Conservation (phyloP, 2,113 vertebrate species). For the Dolichotis patagonum region DNA sequence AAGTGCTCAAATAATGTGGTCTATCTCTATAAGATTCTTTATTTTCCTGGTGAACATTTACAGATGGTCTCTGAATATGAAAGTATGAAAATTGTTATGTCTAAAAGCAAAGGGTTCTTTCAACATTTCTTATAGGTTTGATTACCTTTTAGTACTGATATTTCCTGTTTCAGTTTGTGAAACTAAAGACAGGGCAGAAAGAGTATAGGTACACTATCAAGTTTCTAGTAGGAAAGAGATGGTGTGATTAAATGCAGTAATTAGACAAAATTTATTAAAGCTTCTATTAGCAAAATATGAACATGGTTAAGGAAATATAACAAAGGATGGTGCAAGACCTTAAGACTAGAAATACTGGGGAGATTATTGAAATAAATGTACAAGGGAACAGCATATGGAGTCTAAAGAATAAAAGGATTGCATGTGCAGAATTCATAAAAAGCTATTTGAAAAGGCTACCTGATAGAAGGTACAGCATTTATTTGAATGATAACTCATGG, state of each 20-base stretch:
- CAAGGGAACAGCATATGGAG: not conserved
- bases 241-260: not conserved
- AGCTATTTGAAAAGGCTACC: not conserved
- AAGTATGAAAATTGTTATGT: not conserved
- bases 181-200: not conserved
- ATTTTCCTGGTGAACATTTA: not conserved
- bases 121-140: not conserved
- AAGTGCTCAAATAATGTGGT: constrained; percentile 19
- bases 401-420: not conserved
- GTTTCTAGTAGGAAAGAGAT: not conserved
- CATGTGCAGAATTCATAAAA: not conserved
- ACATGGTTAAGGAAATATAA: not conserved
- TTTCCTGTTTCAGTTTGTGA: not conserved
- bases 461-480: not conserved
- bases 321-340: not conserved
- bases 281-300: not conserved
- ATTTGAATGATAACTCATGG: not conserved
- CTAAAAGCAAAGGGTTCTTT: not conserved
- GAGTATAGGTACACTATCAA: not conserved
- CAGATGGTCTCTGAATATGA: not conserved
- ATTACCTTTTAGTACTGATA: not conserved
- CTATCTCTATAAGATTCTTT: not conserved
- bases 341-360: not conserved
- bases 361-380: not conserved
- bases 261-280: not conserved